A percentile compares a stretch with the other conserved stretches of the same genome.
Conservation (phyloP, 2,888 invertebrate species). For the Celastrina argiolus region DNA sequence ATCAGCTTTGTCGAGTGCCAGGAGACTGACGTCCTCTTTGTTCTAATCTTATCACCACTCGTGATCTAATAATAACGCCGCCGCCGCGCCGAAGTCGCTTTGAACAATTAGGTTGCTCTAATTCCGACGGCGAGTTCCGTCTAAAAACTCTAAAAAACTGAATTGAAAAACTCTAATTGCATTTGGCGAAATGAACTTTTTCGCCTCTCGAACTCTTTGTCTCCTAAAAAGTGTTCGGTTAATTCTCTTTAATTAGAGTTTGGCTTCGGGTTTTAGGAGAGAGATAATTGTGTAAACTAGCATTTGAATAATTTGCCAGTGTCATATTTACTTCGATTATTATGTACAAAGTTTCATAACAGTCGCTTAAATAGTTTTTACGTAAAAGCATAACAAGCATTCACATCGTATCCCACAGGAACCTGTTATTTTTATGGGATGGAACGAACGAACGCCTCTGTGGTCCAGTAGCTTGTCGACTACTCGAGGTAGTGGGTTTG, state of each 20-base stretch:
- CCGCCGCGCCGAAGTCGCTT: neutral
- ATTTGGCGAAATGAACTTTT: neutral
- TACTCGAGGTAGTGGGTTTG: no score
- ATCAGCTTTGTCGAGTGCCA: neutral
- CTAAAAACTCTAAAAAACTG: slow-evolving; percentile 3
- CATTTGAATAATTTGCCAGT: no score
- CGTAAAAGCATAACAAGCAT: no score
- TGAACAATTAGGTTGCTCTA: slow-evolving; percentile 1
- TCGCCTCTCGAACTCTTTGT: neutral
- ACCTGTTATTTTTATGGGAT: no score
- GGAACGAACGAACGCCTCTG: no score
- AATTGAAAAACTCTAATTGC: slow-evolving; percentile 1
- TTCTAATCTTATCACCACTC: slow-evolving; percentile 5
- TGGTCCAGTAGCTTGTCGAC: no score
- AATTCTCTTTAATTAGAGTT: neutral
- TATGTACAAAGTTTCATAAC: no score
- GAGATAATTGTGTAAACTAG: no score
- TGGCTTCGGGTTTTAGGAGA: no score
- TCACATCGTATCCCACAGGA: no score
- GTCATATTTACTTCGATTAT: no score
- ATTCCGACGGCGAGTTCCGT: neutral
- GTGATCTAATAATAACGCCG: neutral
- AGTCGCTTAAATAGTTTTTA: no score
- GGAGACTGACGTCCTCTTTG: neutral
- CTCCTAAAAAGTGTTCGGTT: neutral